Conservation (phyloP, 2,888 invertebrate species). For the Ptycholaimellus sp. region DNA sequence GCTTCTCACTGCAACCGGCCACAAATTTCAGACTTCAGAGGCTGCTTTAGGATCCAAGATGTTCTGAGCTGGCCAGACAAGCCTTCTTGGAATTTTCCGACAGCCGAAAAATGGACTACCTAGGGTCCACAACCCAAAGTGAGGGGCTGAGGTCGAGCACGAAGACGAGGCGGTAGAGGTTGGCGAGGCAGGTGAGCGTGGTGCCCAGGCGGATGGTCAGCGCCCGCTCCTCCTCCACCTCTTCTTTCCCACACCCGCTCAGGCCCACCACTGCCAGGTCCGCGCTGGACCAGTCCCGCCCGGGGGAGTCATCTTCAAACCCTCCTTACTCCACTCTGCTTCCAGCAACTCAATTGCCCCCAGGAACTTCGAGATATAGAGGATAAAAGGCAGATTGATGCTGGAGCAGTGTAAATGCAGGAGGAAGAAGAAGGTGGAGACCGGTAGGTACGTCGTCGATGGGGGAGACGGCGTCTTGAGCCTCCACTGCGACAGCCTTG, state of each 20-base stretch:
- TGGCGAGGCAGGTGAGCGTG: constrained; percentile 43
- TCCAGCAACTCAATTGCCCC: no score
- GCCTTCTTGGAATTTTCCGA: not conserved
- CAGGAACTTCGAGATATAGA: no score
- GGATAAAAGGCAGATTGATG: no score
- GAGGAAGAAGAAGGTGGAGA: no score
- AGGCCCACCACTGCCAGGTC: not conserved
- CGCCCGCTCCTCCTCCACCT: not conserved
- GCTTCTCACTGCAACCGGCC: no score
- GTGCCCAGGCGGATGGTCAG: constrained; percentile 34
- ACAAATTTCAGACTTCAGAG: no score
- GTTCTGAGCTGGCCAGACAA: not conserved
- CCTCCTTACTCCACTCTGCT: no score
- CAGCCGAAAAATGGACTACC: not conserved
- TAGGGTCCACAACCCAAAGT: not conserved
- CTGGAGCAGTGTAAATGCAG: no score
- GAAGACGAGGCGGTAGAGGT: constrained; percentile 46
- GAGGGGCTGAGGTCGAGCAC: constrained; percentile 55
- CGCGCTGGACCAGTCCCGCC: not conserved
- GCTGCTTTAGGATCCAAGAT: no score
- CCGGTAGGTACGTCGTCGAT: no score
- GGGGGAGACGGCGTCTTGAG: not conserved
- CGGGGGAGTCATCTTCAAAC: no score
- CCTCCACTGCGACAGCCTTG: constrained; percentile 8
- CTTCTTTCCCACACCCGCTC: not conserved